phyloP scores from a whole-genome alignment of 1,140 invertebrate genomes.

The Linepithema humile region DNA sequence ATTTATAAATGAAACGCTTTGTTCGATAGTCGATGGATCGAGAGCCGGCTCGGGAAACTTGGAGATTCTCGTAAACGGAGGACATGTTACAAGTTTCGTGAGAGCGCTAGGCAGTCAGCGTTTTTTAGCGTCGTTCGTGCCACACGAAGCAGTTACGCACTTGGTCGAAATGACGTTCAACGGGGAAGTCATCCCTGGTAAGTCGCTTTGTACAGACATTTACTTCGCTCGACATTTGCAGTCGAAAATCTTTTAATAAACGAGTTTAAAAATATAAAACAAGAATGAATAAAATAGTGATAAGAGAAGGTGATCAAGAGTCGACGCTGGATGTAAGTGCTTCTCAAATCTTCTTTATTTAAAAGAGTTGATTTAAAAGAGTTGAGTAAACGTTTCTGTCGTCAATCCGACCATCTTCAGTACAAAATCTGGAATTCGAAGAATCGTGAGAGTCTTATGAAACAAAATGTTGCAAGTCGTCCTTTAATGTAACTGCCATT shows the following conservation, averaged over 20 bases:
- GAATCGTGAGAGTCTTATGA: too few relatives aligned
- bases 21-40: conserved; percentile 94
- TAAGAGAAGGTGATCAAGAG: too few relatives aligned
- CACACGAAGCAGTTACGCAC: conserved; percentile 93
- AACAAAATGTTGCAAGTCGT: too few relatives aligned
- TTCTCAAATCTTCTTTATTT: too few relatives aligned
- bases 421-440: too few relatives aligned
- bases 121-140: conserved; percentile 96
- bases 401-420: too few relatives aligned
- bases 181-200: conserved; percentile 95
- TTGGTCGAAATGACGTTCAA: conserved; percentile 98
- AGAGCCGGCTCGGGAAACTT: conserved; percentile 97
- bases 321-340: too few relatives aligned
- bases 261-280: not conserved
- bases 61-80: conserved; percentile 98
- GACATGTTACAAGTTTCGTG: conserved; percentile 97
- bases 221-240: not conserved
- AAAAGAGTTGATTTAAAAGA: too few relatives aligned
- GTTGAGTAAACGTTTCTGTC: too few relatives aligned
- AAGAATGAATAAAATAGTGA: too few relatives aligned
- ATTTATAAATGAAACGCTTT: conserved; percentile 30
- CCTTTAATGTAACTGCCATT: too few relatives aligned
- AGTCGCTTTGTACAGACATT: conserved; percentile 80
- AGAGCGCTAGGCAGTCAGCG: conserved; percentile 95
- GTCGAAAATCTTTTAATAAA: not conserved